Percentiles rank a stretch among this genome's conserved stretches.
These are phyloP conservation scores for Aplodontia rufa DNA, from an alignment of 2,113 vertebrate genomes.

Conservation along the genomic window DNA sequence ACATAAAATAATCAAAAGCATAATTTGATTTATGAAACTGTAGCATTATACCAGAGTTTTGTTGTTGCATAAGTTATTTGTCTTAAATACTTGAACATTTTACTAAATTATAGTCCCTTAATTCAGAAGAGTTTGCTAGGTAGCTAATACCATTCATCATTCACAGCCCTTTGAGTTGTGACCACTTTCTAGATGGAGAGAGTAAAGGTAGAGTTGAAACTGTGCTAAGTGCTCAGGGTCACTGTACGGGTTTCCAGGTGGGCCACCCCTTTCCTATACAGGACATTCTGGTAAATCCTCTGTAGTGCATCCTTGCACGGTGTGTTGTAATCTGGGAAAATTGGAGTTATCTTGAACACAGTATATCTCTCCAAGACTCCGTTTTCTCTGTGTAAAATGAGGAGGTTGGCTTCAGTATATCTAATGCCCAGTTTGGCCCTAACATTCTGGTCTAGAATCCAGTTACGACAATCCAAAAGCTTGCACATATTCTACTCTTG, in stretches of 20 bases:
- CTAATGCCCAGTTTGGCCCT: not conserved
- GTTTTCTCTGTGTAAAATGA: not conserved
- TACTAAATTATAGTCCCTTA: not conserved
- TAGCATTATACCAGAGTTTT: not conserved
- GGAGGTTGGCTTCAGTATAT: not conserved
- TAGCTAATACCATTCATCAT: not conserved
- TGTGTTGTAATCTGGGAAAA: not conserved
- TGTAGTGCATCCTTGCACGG: not conserved
- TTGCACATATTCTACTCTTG: not conserved
- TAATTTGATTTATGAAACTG: constrained; percentile 10
- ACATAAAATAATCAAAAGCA: not conserved
- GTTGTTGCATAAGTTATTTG: not conserved
- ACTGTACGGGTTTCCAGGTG: not conserved
- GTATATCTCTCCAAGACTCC: not conserved
- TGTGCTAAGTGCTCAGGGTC: not conserved
- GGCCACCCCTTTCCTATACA: not conserved
- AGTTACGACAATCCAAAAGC: not conserved
- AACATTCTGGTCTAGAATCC: not conserved
- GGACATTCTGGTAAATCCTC: not conserved
- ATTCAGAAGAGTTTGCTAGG: not conserved
- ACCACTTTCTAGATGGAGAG: not conserved
- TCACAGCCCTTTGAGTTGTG: not conserved
- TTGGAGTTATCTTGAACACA: not conserved
- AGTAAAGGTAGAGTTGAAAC: not conserved
- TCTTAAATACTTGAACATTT: not conserved